Base-by-base conservation (phyloP, 92 coral and sea anemone genomes). In the Virgularia gustaviana region DNA sequence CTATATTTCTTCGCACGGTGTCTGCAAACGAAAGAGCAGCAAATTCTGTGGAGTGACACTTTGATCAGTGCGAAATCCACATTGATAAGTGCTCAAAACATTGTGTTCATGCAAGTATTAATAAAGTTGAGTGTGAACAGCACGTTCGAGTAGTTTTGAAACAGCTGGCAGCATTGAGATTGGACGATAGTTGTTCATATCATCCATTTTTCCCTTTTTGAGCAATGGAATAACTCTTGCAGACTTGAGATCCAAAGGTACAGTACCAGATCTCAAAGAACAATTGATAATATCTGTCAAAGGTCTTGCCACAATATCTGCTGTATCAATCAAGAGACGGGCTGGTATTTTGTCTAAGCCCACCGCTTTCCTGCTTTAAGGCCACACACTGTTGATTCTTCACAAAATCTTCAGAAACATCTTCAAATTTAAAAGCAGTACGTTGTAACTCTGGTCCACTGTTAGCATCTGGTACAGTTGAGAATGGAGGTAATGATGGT, bases 171-270 rank as follows among this genome's bases (percentile, higher is more conserved):
- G 74, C 23, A 82, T 68, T 45, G 79, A 77, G 52, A 31, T 77
- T 38, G 79, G 79, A 9, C 80, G 42, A 54, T 77, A 80, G 25
- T 80, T 73, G 65, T 73, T 79, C 79, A 72, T 79, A 51, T 73
- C 58, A 27, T 47, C 78, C 10, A 71, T 57, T 36, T 62, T 70
- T 23, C 82, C 88, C 10, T 57, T 32, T 72, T 79, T 79, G 53
- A 59, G 60, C 42, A 84, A 43, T 33, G 75, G 82, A 84, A 79
- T 37, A 70, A 84, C 81, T 4, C 88, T 45, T 16, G 85, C 81
- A 52, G 32, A 41, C 41, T 72, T 79, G 64, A 78, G 62, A 13
- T 71, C 84, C 59, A 29, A 11, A 30, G 73, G 79, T 29, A 72
- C 65, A 36, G 49, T 32, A 8, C 81, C 81, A 28, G 2, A 3